Evolutionary conservation across 2,113 vertebrate genomes (phyloP), one percentile per base, ranked within the genome.

Genomic region (Crotophaga sulcirostris): DNA sequence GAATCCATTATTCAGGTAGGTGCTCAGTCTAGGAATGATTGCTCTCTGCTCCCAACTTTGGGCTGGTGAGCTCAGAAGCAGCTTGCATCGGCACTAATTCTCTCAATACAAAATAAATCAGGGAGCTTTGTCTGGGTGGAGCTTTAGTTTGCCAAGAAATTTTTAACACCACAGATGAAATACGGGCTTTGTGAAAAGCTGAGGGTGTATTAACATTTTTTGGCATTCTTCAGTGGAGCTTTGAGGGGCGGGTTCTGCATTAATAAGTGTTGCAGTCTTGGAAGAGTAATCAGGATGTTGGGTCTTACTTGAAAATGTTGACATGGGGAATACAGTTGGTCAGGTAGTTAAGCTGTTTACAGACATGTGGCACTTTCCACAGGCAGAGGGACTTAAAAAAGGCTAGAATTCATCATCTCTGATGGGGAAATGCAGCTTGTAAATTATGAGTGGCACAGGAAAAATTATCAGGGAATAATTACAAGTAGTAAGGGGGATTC

Each of bases 171-270:
- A 0, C 0, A 1, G 44, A 38, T 47, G 51, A 59, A 89, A 78
- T 13, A 2, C 5, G 40, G 68, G 16, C 29, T 84, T 81, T 54
- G 78, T 64, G 88, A 78, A 74, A 89, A 63, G 34, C 56, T 56
- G 75, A 66, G 63, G 51, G 34, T 16, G 10, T 33, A 1, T 31
- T 34, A 69, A n/a, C 13, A 1, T 47, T 31, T 51, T 70, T 69
- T 54, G 75, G 54, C 17, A 23, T 24, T 51, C 20, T 49, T 16
- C 13, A 25, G 38, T 24, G 63, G 44, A 67, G 68, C 5, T 51
- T 1, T 0, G 6, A 40, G 38, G 16, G 2, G 2, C 18, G 23
- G 52, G 55, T 26, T 58, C 36, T 67, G 19, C 51, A 11, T 64
- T 80, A 20, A 1, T 7, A 19, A 25, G 34, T 4, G 8, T n/a